These are phyloP conservation scores for Erinaceus europaeus DNA, from an alignment of 2,113 vertebrate genomes.

Conservation along the genomic window DNA sequence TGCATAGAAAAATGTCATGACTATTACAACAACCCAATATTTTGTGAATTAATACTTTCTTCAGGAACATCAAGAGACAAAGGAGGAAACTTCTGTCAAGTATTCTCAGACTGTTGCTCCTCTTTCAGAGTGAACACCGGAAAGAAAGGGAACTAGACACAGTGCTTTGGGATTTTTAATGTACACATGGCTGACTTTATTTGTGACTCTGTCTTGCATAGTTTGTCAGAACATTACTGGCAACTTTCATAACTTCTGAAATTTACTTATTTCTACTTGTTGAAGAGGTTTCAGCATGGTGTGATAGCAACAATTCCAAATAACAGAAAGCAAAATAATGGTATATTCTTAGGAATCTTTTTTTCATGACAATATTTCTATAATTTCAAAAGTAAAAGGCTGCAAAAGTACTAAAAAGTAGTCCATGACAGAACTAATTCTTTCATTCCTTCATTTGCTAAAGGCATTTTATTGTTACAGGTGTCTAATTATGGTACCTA, in stretches of 20 bases:
- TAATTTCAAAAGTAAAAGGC: neutral
- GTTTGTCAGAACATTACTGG: neutral
- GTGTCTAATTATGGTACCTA: neutral
- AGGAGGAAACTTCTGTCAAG: neutral
- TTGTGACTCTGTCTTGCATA: neutral
- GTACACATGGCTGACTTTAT: no score
- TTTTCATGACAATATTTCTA: neutral
- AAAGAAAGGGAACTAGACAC: neutral
- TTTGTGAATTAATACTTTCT: neutral
- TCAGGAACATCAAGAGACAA: neutral
- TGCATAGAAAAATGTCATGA: no score
- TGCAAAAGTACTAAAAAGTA: neutral
- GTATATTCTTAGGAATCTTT: neutral
- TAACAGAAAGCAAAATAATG: neutral
- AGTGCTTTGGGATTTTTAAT: neutral
- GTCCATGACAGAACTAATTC: neutral
- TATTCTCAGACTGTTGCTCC: accelerated
- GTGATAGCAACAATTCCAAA: neutral
- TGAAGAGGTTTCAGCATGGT: neutral
- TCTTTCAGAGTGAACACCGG: neutral
- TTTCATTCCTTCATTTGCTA: no score
- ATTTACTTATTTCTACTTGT: neutral
- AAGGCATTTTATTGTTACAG: neutral
- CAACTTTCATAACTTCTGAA: neutral
- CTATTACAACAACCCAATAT: no score